phyloP scores from a whole-genome alignment of 2,888 invertebrate genomes.

The Drosophila aldrichi region DNA sequence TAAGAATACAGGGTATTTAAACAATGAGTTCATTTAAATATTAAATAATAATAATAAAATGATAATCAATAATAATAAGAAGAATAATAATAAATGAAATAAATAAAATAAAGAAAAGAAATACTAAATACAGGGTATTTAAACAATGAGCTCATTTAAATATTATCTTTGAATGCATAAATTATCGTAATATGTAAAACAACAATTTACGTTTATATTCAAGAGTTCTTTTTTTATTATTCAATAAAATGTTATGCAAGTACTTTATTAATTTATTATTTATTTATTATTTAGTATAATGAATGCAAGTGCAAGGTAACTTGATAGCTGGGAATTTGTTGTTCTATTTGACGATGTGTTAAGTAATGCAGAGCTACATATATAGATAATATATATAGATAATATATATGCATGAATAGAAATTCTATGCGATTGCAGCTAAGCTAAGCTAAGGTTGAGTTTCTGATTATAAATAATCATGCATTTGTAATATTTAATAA shows the following conservation, averaged over 20 bases:
- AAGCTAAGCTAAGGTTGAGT: not conserved
- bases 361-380: not conserved
- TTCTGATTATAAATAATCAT: not conserved
- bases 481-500: not conserved
- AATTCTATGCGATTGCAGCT: not conserved
- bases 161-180: not conserved
- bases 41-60: too few species aligned
- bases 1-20: too few species aligned
- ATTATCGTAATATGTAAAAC: not conserved
- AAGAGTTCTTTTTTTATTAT: too few species aligned
- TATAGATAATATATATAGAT: not conserved
- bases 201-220: not conserved
- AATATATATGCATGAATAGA: not conserved
- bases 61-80: too few species aligned
- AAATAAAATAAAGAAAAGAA: too few species aligned
- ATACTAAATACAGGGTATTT: constrained; percentile 1
- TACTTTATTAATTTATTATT: too few species aligned
- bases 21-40: too few species aligned
- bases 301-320: not conserved
- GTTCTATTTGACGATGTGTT: not conserved
- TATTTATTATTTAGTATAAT: not conserved
- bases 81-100: too few species aligned
- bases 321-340: not conserved
- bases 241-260: not conserved
- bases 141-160: not conserved